phyloP scores from a whole-genome alignment of 2,113 vertebrate genomes.

The Onychorhynchus coronatus region DNA sequence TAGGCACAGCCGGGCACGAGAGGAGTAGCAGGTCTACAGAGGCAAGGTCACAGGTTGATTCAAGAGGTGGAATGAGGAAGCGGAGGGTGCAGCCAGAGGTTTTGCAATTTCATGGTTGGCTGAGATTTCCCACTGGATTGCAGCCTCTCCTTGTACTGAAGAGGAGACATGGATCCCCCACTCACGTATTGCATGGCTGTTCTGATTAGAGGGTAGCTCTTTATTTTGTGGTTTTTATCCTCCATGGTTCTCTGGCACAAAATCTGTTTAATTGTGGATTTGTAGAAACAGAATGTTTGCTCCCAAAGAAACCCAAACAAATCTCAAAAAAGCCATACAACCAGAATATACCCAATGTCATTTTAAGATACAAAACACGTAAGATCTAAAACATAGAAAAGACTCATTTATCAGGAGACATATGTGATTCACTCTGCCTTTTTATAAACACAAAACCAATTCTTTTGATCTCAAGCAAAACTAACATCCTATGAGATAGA shows the following conservation, averaged over 20 bases:
- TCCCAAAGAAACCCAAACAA: background rate
- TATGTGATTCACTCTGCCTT: background rate
- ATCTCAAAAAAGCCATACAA: background rate
- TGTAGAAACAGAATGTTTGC: background rate
- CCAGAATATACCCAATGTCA: background rate
- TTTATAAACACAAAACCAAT: background rate
- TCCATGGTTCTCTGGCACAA: background rate
- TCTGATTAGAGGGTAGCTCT: background rate
- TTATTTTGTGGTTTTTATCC: background rate
- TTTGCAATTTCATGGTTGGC: slow-evolving; percentile 21
- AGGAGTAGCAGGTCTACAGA: background rate
- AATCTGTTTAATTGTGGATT: background rate
- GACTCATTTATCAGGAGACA: background rate
- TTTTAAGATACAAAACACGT: background rate
- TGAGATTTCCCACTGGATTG: slow-evolving; percentile 25
- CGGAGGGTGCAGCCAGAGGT: background rate
- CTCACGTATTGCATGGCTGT: background rate
- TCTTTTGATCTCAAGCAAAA: background rate
- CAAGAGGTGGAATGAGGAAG: slow-evolving; percentile 4
- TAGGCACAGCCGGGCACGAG: background rate
- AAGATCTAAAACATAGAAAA: background rate
- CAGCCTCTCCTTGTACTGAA: background rate
- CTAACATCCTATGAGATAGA: background rate
- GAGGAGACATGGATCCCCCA: background rate
- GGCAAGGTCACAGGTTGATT: slow-evolving; percentile 23